Evolutionary conservation across 2,888 invertebrate species (phyloP), one percentile per base, ranked within the genome.

Genomic region (Blastobasis adustella): DNA sequence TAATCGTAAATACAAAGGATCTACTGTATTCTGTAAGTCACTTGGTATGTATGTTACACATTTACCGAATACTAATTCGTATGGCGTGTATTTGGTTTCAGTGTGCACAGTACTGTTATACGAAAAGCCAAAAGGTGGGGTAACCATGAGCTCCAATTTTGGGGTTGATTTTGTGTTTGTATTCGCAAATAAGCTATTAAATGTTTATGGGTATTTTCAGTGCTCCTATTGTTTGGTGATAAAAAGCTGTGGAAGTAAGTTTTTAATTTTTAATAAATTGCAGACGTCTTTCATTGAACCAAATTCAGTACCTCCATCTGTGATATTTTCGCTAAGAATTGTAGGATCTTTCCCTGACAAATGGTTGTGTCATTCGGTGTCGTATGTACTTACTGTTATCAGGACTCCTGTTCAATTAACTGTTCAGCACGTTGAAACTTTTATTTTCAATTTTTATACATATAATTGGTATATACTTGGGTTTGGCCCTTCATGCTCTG

Each of bases 71-170:
- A 60, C 58, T 10, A 59, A 44, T 10, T 62, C 60, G 10, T 45
- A 57, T 2, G 59, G 61, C 5, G 54, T 52, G 49, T 54, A 61
- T 45, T 57, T 56, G 1, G 59, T 62, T 10, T 39, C 23, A 1
- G 52, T 45, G 46, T 63, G 59, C 6, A 61, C 53, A 4, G 56
- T 53, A 9, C 50, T 63, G 42, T 64, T n/a, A n/a, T n/a, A n/a
- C n/a, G n/a, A n/a, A n/a, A n/a, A n/a, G n/a, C n/a, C n/a, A n/a
- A n/a, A n/a, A n/a, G n/a, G n/a, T n/a, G n/a, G n/a, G n/a, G n/a
- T n/a, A n/a, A n/a, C n/a, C n/a, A n/a, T n/a, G n/a, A n/a, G n/a
- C n/a, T n/a, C n/a, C n/a, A n/a, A n/a, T n/a, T n/a, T n/a, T n/a
- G n/a, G n/a, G n/a, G n/a, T n/a, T n/a, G n/a, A n/a, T n/a, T n/a